phyloP scores from a whole-genome alignment of 2,113 vertebrate genomes.

The Zingel zingel region DNA sequence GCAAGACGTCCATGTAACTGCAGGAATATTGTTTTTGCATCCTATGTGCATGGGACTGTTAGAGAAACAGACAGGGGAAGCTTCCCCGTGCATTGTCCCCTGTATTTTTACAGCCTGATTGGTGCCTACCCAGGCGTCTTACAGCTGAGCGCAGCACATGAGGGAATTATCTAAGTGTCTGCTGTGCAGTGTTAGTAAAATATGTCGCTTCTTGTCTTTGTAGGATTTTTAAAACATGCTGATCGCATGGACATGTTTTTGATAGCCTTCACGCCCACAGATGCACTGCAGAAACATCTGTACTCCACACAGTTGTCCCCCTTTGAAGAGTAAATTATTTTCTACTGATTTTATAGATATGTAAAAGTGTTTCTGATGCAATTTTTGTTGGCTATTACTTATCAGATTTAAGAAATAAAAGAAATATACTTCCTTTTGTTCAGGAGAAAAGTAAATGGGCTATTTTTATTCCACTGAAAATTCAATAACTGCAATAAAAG shows the following conservation, averaged over 20 bases:
- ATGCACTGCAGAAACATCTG: conserved; percentile 28
- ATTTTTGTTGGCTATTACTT: background rate
- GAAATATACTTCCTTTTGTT: background rate
- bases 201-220: conserved; percentile 69
- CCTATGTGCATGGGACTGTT: conserved; percentile 36
- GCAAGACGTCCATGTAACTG: conserved; percentile 21
- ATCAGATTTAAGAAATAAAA: background rate
- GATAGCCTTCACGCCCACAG: conserved; percentile 22
- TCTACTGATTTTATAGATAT: background rate
- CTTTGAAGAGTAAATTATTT: background rate
- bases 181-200: conserved; percentile 69
- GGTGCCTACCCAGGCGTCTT: conserved; percentile 74
- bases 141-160: conserved; percentile 76
- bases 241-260: conserved; percentile 58
- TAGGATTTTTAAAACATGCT: conserved; percentile 59
- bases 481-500: background rate
- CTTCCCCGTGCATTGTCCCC: conserved; percentile 65
- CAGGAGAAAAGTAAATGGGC: background rate
- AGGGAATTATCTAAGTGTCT: conserved; percentile 76
- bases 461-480: background rate
- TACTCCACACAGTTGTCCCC: background rate
- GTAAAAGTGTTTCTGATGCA: background rate
- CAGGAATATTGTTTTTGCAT: conserved; percentile 30
- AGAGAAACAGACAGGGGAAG: conserved; percentile 49
- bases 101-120: conserved; percentile 79